Evolutionary conservation across 2,113 vertebrate genomes (phyloP).

Genomic region (Spea multiplicata): DNA sequence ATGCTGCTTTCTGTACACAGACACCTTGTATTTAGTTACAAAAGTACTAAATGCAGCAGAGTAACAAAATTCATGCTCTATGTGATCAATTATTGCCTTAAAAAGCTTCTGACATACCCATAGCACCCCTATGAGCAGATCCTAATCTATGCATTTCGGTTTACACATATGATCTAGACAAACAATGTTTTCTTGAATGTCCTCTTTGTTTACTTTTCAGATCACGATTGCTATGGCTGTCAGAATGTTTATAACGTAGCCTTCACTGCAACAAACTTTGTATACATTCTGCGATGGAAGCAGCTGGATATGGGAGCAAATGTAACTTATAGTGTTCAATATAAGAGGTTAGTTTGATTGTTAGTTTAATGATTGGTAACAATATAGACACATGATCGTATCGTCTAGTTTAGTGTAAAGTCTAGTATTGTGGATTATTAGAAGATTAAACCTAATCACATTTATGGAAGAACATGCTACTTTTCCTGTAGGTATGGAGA

Average conservation of each 20-base stretch:
- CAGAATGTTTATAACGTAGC: slow-evolving; percentile 15
- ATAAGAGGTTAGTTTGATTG: slow-evolving; percentile 21
- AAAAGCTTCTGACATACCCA: no score
- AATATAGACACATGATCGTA: no score
- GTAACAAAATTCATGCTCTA: no score
- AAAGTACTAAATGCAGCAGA: no score
- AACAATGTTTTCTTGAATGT: not conserved
- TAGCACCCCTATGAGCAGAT: no score
- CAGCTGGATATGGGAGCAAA: not conserved
- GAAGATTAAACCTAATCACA: not conserved
- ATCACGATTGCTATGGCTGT: slow-evolving; percentile 2
- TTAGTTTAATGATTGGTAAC: no score
- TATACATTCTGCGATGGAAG: slow-evolving; percentile 20
- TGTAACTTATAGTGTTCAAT: slow-evolving; percentile 28
- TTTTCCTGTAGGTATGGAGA: slow-evolving; percentile 65
- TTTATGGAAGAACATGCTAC: not conserved
- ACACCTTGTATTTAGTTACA: no score
- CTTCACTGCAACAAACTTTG: slow-evolving; percentile 36
- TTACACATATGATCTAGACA: not conserved
- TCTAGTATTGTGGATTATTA: not conserved
- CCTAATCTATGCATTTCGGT: no score
- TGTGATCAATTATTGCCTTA: no score
- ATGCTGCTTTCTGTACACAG: no score
- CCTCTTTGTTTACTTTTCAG: slow-evolving; percentile 3
- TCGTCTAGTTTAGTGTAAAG: no score